These are phyloP conservation scores for Decapterus maruadsi DNA, from an alignment of 2,797 vertebrate genomes.

Conservation along the genomic window DNA sequence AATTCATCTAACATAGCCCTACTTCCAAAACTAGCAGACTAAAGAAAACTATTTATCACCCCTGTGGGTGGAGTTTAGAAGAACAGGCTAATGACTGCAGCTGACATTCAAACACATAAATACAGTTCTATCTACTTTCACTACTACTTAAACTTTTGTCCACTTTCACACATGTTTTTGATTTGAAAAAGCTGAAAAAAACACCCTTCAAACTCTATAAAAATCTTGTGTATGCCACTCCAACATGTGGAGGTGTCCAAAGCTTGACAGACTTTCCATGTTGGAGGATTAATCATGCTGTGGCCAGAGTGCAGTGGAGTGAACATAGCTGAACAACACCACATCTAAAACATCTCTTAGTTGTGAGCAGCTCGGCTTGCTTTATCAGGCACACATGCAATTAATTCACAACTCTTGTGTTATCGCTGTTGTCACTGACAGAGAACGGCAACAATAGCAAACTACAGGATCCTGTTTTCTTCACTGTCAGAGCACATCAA, in stretches of 20 bases:
- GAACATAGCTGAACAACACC: conserved; percentile 7
- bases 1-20: no score
- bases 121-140: background rate
- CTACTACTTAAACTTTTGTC: background rate
- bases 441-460: conserved; percentile 18
- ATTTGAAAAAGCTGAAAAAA: background rate
- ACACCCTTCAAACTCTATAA: background rate
- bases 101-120: background rate
- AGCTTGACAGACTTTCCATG: background rate
- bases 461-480: conserved; percentile 16
- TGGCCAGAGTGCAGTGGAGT: background rate
- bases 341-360: conserved; percentile 20
- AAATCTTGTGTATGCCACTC: background rate
- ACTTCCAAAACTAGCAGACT: no score
- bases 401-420: conserved; percentile 26
- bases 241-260: background rate
- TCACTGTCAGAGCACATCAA: conserved; percentile 12
- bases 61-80: background rate
- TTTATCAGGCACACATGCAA: conserved; percentile 35
- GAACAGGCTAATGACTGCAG: background rate
- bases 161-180: background rate
- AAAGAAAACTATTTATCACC: background rate
- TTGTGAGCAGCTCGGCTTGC: conserved; percentile 3
- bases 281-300: conserved; percentile 3
- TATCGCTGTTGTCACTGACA: conserved; percentile 16